Evolutionary conservation across 2,888 invertebrate species (phyloP), one percentile per base, ranked within the genome.

Genomic region (Dilophus febrilis): DNA sequence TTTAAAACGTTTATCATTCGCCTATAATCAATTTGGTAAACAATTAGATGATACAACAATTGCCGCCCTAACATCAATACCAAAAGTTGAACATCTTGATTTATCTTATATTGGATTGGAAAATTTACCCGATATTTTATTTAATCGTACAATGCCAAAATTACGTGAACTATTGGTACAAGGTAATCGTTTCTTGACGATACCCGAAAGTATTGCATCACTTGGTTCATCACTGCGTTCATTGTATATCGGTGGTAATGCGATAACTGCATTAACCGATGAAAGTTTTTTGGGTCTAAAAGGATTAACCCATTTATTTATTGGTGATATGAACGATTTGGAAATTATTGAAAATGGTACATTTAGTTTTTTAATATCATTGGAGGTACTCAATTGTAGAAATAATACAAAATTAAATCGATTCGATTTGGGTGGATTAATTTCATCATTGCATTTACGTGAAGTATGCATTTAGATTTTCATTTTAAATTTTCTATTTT

Each of bases 161-260:
- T 54, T 79, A 38, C 65, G 64, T 35, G 64, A 67, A 40, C 57
- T 79, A 28, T 70, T 73, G 52, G 53, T 79, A 36, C 68, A 74
- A 2, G 65, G 68, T 33, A 79, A 79, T 55, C 58, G 64, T 36
- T 65, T 79, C 39, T 62, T 64, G 33, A 64, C 61, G 5, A 69
- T 78, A 14, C 77, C 79, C 0, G 62, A 65, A 38, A 66, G 67
- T 47, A 53, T 77, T 34, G 64, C 60, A 36, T 51, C 66, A 39
- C 55, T 75, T 22, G 68, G 71, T n/a, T 56, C 55, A 36, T 66
- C 68, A 5, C 57, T 79, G 43, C 61, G 69, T 50, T 66, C 64
- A 40, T 61, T 79, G 14, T 70, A 70, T 29, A 61, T 79, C 48
- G 74, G 74, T 46, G 64, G 67, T 43, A 79, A 79, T 56, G 66